These are phyloP conservation scores for Ischnura elegans DNA, from an alignment of 2,888 invertebrate genomes.

Conservation along the genomic window DNA sequence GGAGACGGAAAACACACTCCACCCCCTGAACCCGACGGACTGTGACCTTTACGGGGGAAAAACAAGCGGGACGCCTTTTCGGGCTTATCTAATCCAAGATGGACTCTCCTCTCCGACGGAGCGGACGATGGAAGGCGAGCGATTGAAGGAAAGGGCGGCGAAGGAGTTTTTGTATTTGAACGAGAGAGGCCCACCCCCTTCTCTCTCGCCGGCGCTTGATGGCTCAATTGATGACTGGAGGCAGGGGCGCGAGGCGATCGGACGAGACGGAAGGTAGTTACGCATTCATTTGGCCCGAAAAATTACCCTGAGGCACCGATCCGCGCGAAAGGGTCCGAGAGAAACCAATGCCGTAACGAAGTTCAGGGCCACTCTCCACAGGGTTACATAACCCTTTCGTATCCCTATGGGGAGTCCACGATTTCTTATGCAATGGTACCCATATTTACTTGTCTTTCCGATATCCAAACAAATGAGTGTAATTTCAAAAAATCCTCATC, in stretches of 20 bases:
- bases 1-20: no score
- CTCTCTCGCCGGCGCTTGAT: background rate
- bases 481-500: no score
- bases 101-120: background rate
- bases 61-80: background rate
- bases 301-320: background rate
- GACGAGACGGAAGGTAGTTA: background rate
- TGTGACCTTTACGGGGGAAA: slow-evolving; percentile 42
- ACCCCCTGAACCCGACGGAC: slow-evolving; percentile 6
- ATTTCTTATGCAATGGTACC: no score
- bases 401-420: no score
- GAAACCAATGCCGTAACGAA: background rate
- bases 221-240: background rate
- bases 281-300: background rate
- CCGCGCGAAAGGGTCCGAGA: background rate
- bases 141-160: slow-evolving; percentile 4
- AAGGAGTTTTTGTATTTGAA: background rate
- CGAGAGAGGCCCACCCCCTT: background rate
- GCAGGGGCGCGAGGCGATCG: background rate
- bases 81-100: slow-evolving; percentile 34
- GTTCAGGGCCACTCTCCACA: background rate
- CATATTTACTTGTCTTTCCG: no score
- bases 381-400: no score
- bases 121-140: background rate
- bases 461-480: no score